These are phyloP conservation scores for Subacronicta megacephala DNA, from an alignment of 2,888 invertebrate species.

Conservation along the genomic window DNA sequence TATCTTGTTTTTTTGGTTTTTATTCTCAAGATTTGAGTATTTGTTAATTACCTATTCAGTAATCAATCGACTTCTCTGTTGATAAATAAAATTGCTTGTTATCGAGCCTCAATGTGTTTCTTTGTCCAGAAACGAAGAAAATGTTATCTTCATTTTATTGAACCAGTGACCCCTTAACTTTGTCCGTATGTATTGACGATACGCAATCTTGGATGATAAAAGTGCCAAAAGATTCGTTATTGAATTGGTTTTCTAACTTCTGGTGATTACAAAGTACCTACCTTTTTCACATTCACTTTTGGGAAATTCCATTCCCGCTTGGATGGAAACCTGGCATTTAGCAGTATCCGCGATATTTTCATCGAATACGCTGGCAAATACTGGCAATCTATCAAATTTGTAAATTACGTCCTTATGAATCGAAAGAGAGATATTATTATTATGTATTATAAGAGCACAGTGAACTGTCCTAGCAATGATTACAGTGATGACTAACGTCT, in stretches of 20 bases:
- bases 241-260: too few species aligned
- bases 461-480: not conserved
- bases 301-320: too few species aligned
- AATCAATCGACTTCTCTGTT: not conserved
- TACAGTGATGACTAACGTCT: not conserved
- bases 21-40: too few species aligned
- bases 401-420: slow-evolving; percentile 9
- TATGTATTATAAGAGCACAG: not conserved
- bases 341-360: slow-evolving; percentile 1
- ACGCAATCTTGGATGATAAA: not conserved
- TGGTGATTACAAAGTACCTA: too few species aligned
- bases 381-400: slow-evolving; percentile 39
- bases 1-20: not conserved
- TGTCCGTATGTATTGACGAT: not conserved
- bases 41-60: not conserved
- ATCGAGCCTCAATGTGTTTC: not conserved
- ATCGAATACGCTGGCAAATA: not conserved
- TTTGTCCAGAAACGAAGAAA: not conserved
- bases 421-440: too few species aligned
- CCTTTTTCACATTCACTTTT: too few species aligned
- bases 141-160: slow-evolving; percentile 1
- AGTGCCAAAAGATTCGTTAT: not conserved
- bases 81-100: not conserved
- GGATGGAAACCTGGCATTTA: slow-evolving; percentile 8
- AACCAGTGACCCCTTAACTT: not conserved